Percentiles rank a stretch among this genome's conserved stretches.
Conservation (phyloP, 2,888 invertebrate species). For the Anarsia innoxiella region DNA sequence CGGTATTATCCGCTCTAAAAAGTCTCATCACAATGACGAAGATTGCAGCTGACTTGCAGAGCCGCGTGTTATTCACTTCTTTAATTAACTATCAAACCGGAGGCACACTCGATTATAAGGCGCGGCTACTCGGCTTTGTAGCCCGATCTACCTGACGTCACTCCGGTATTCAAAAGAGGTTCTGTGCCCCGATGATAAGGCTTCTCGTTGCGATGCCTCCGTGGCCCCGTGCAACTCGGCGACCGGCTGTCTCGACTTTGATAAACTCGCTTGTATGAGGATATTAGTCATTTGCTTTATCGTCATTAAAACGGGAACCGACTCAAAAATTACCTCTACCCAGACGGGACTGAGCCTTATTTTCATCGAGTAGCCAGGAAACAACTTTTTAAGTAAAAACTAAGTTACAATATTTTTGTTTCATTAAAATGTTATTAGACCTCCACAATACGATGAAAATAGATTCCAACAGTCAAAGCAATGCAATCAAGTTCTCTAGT, state of each 20-base stretch:
- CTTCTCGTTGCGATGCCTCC: too few relatives aligned
- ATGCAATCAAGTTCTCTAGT: constrained; percentile 43
- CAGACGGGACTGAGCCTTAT: neutral
- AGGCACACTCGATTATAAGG: constrained; percentile 68
- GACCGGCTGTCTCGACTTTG: constrained; percentile 64
- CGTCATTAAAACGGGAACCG: constrained; percentile 28
- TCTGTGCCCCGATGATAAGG: constrained; percentile 26
- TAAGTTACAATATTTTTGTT: neutral
- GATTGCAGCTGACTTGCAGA: constrained; percentile 67
- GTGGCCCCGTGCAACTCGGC: constrained; percentile 36
- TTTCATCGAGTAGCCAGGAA: neutral
- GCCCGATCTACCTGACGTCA: constrained; percentile 33
- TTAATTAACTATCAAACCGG: constrained; percentile 72
- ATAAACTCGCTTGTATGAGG: constrained; percentile 50
- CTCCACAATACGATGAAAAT: constrained; percentile 6
- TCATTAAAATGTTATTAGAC: neutral
- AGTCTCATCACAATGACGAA: constrained; percentile 36
- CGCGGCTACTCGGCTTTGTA: constrained; percentile 66
- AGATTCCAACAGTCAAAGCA: constrained; percentile 13
- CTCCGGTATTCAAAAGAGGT: constrained; percentile 12
- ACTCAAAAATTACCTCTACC: neutral
- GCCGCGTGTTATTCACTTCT: constrained; percentile 66
- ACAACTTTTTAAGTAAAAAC: constrained; percentile 32
- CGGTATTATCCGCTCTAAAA: constrained; percentile 30
- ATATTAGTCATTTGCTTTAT: constrained; percentile 43